These are phyloP conservation scores for Caradrina kadenii DNA, from an alignment of 2,888 invertebrate species.

Conservation along the genomic window DNA sequence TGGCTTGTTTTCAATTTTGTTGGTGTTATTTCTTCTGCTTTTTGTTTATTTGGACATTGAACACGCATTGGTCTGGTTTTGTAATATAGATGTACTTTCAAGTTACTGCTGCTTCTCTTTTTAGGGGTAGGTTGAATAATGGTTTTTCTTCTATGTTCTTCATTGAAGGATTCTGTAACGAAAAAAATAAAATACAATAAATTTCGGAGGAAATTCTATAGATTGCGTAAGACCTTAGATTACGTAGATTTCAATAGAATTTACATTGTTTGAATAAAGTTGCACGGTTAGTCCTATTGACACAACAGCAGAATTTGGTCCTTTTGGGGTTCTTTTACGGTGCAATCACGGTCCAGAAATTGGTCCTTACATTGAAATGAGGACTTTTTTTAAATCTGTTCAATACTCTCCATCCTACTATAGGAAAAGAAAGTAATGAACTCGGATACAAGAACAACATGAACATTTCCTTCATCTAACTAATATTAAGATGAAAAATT, in stretches of 20 bases:
- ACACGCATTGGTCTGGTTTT: slow-evolving; percentile 31
- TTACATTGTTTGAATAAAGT: neutral
- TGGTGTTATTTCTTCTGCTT: slow-evolving; percentile 77
- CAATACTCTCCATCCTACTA: neutral
- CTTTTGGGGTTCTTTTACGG: slow-evolving; percentile 1
- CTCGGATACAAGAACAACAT: neutral
- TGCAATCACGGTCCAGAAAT: neutral
- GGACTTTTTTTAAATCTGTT: slow-evolving; percentile 2
- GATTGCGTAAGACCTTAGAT: neutral
- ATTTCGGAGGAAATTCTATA: neutral
- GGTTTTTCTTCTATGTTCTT: neutral
- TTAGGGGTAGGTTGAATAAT: neutral
- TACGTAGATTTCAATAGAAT: neutral
- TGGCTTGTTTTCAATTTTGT: slow-evolving; percentile 90
- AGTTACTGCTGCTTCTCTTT: neutral
- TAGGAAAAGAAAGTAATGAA: neutral
- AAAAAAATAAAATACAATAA: neutral
- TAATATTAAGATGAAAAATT: no score
- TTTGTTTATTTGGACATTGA: slow-evolving; percentile 61
- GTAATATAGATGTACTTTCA: slow-evolving; percentile 28
- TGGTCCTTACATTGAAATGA: neutral
- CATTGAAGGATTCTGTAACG: slow-evolving; percentile 22
- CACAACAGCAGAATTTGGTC: neutral
- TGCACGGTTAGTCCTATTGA: neutral
- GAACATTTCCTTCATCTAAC: neutral